Evolutionary conservation across 2,797 vertebrate species (phyloP).

Genomic region (Helarctos malayanus): DNA sequence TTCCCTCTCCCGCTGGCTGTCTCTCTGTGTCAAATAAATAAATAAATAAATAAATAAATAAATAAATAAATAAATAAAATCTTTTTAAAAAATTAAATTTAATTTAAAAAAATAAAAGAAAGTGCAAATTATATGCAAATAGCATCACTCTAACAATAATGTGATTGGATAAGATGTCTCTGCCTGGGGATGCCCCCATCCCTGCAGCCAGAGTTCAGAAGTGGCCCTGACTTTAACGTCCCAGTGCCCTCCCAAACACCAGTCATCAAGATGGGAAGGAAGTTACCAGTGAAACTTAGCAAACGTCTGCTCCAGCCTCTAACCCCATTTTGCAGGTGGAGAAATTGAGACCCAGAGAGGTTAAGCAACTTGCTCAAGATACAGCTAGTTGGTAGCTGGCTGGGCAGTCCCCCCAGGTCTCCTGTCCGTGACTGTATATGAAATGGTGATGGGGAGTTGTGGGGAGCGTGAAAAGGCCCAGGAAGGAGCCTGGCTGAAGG

Average conservation of each 20-base stretch:
- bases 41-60: no score
- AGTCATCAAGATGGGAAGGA: background rate
- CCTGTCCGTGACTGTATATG: background rate
- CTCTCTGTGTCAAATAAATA: no score
- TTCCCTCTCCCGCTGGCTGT: no score
- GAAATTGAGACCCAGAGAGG: constrained; percentile 51
- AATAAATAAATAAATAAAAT: no score
- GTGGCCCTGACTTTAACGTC: background rate
- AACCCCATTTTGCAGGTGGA: background rate
- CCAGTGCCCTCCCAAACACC: background rate
- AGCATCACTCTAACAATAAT: background rate
- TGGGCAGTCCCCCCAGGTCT: background rate
- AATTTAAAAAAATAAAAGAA: constrained; percentile 46
- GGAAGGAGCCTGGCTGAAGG: background rate
- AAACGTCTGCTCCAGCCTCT: background rate
- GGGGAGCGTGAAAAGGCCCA: background rate
- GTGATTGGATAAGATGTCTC: background rate
- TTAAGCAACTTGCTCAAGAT: constrained; percentile 27
- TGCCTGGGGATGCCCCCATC: background rate
- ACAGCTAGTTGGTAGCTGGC: background rate
- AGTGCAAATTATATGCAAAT: constrained; percentile 66
- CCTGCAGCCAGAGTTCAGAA: background rate
- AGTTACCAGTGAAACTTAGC: background rate
- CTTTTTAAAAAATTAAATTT: no score
- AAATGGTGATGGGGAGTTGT: background rate